Evolutionary conservation across 1,140 invertebrate species (phyloP).

Genomic region (Leptinotarsa defecta): DNA sequence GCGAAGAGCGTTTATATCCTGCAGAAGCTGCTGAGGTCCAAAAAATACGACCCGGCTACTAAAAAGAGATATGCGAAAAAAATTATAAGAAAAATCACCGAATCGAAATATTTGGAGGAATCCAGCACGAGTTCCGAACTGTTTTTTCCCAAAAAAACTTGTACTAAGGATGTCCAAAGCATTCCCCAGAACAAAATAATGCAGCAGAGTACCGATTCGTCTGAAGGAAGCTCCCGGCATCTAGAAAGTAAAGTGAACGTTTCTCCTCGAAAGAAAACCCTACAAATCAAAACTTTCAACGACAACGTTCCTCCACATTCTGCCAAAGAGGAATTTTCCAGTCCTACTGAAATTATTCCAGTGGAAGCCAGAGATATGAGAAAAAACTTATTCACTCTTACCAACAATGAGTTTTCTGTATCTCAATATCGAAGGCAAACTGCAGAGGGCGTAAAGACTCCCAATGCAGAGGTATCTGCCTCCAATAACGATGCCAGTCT

Average conservation of each 20-base stretch:
- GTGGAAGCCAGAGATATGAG: constrained; percentile 9
- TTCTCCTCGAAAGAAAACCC: background rate
- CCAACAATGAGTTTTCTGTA: constrained; percentile 16
- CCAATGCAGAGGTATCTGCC: too few species aligned
- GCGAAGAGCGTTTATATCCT: constrained; percentile 44
- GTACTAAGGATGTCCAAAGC: background rate
- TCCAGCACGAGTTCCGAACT: constrained; percentile 41
- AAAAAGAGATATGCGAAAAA: constrained; percentile 50
- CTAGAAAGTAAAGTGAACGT: background rate
- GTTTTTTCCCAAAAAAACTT: constrained; percentile 39
- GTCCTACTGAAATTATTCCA: background rate
- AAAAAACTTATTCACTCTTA: constrained; percentile 27
- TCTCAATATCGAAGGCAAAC: background rate
- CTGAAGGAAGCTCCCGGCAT: background rate
- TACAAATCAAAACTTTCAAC: background rate
- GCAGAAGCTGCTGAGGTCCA: constrained; percentile 49
- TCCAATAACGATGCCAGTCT: background rate
- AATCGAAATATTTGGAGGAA: constrained; percentile 38
- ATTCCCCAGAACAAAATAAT: background rate
- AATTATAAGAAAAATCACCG: constrained; percentile 46
- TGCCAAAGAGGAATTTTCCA: background rate
- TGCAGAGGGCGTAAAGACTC: background rate
- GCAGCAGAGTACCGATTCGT: constrained; percentile 5
- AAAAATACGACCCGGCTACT: constrained; percentile 47
- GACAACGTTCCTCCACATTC: background rate